Evolutionary conservation across 2,113 vertebrate species (phyloP), one percentile per base, ranked within the genome.

Genomic region (Zingel zingel): DNA sequence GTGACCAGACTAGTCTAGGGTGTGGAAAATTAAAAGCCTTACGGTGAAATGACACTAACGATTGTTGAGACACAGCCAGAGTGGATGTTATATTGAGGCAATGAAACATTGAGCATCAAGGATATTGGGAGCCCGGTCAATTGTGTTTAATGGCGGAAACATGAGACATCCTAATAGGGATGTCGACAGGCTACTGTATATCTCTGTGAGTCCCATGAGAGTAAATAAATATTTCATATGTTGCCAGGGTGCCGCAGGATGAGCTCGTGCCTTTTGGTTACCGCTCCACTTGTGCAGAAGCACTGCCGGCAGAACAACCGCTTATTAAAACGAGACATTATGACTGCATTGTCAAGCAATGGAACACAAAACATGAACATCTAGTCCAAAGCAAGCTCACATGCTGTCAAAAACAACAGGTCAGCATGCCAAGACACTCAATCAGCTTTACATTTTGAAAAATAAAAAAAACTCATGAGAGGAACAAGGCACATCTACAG

Each of bases 371-470:
- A 61, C 12, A 54, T 36, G 33, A 89, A 86, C 47, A 62, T 66
- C n/a, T 43, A 80, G 65, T 61, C 66, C 59, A 77, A 74, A 86
- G 76, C 75, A 82, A 77, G 85, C 11, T 77, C 33, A 78, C 62
- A 77, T 85, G 79, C 43, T 65, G 80, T 90, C 72, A 86, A 84
- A 86, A 86, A 82, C 72, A 77, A 64, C 23, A 74, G 45, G 64
- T 61, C 59, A 77, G 81, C 88, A 90, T 92, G 95, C 93, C 95
- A 94, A 81, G 95, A 95, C 95, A 95, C 88, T 93, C 95, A 96
- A 96, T 96, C 95, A 96, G 95, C 94, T 73, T 81, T 72, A 69
- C 33, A 13, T n/a, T 86, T 86, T 67, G 18, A 6, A 14, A 51
- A 10, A 45, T 1, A 33, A 33, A 33, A 33, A 50, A 23, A 61